These are phyloP conservation scores for Heliconius erato DNA, from an alignment of 2,888 invertebrate species.

Conservation along the genomic window DNA sequence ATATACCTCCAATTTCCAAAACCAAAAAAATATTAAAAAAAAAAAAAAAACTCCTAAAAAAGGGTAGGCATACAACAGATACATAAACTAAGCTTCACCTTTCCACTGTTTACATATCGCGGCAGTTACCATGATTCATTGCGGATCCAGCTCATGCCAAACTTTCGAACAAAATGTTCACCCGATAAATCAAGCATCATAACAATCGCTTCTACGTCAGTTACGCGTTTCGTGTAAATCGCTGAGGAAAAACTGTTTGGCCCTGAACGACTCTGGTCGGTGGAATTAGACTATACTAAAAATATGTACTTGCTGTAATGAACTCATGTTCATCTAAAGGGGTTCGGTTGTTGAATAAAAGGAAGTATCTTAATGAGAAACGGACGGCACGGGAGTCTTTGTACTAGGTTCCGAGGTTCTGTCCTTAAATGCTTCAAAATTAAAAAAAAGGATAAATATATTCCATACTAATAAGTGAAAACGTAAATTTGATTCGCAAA, in stretches of 20 bases:
- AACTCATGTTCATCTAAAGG: slow-evolving; percentile 20
- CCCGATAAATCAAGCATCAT: slow-evolving; percentile 77
- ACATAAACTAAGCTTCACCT: slow-evolving; percentile 60
- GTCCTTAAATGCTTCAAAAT: too few relatives aligned
- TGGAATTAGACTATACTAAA: slow-evolving; percentile 36
- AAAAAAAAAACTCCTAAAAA: slow-evolving; percentile 34
- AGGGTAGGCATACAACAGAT: slow-evolving; percentile 51
- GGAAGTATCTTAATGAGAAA: too few relatives aligned
- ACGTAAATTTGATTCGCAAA: background rate
- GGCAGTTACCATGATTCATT: slow-evolving; percentile 73
- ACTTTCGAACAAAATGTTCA: slow-evolving; percentile 71
- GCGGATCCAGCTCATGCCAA: slow-evolving; percentile 60
- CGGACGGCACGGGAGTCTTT: too few relatives aligned
- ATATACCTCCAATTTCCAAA: background rate
- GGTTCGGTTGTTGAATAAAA: background rate
- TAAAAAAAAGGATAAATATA: too few relatives aligned
- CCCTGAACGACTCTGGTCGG: slow-evolving; percentile 39
- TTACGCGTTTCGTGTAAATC: slow-evolving; percentile 64
- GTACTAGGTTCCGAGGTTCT: too few relatives aligned
- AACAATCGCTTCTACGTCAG: slow-evolving; percentile 64
- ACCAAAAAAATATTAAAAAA: slow-evolving; percentile 8
- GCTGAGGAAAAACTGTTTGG: slow-evolving; percentile 61
- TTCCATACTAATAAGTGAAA: too few relatives aligned
- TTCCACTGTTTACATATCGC: slow-evolving; percentile 64
- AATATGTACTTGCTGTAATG: slow-evolving; percentile 33